phyloP scores from a whole-genome alignment of 2,113 vertebrate genomes.

The Garra rufa region DNA sequence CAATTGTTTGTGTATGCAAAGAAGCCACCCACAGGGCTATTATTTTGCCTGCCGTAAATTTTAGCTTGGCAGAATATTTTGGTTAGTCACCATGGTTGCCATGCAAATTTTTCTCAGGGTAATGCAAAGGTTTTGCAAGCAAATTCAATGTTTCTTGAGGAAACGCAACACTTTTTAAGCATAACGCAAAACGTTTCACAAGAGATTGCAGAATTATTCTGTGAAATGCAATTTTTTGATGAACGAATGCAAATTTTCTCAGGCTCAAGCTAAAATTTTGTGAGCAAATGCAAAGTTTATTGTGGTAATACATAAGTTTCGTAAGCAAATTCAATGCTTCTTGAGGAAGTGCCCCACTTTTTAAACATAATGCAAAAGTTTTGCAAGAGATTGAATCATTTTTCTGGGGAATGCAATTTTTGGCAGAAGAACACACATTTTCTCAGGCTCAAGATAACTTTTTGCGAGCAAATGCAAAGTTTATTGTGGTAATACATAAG shows the following conservation, averaged over 20 bases:
- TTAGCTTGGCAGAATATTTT: constrained; percentile 17
- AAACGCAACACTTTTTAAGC: not conserved
- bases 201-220: too few relatives aligned
- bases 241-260: not conserved
- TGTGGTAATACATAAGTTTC: too few relatives aligned
- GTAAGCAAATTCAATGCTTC: not conserved
- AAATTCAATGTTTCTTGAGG: not conserved
- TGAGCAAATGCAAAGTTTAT: too few relatives aligned
- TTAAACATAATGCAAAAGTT: not conserved
- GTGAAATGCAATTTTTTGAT: not conserved
- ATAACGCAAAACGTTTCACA: not conserved
- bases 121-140: not conserved
- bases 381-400: too few relatives aligned
- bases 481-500: too few relatives aligned
- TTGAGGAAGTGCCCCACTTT: not conserved
- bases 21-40: not conserved
- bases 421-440: too few relatives aligned
- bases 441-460: too few relatives aligned
- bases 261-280: too few relatives aligned
- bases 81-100: constrained; percentile 30
- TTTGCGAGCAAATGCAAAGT: too few relatives aligned
- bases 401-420: not conserved
- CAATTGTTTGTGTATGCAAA: not conserved
- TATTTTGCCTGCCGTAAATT: not conserved
- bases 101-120: not conserved